These are phyloP conservation scores for Vulpes ferrilata DNA, from an alignment of 2,113 vertebrate species.

Conservation along the genomic window DNA sequence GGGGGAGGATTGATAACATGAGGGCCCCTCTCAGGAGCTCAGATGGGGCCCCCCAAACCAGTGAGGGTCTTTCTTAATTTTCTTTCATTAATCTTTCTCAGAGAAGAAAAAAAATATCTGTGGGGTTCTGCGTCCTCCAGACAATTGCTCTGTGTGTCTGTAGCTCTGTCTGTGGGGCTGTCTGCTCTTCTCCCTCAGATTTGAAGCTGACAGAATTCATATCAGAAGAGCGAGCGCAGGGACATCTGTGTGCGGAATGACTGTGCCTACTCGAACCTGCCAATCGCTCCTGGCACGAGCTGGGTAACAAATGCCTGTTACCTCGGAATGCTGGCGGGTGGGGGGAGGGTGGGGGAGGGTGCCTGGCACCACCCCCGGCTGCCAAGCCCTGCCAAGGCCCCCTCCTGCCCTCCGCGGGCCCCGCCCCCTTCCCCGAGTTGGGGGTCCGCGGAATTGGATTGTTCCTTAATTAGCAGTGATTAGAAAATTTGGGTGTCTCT, in stretches of 20 bases:
- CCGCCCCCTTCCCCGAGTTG: constrained; percentile 70
- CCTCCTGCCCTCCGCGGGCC: constrained; percentile 66
- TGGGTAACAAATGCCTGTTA: constrained; percentile 89
- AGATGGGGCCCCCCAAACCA: not conserved
- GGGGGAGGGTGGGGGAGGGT: constrained; percentile 57
- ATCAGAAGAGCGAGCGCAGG: constrained; percentile 87
- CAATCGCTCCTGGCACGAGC: constrained; percentile 89
- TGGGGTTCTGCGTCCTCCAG: constrained; percentile 45
- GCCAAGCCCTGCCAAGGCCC: constrained; percentile 64
- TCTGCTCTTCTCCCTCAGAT: constrained; percentile 76
- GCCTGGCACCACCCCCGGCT: constrained; percentile 63
- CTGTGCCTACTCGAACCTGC: constrained; percentile 87
- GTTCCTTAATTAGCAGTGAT: constrained; percentile 77
- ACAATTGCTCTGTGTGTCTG: constrained; percentile 66
- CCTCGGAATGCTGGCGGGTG: constrained; percentile 87
- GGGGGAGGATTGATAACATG: not conserved
- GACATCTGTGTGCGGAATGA: constrained; percentile 89
- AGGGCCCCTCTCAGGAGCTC: not conserved
- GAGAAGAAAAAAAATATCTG: not conserved
- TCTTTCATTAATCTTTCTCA: not conserved
- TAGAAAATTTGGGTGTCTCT: constrained; percentile 70
- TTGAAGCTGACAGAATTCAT: constrained; percentile 86
- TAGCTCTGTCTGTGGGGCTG: constrained; percentile 74
- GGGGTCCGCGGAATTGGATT: constrained; percentile 89
- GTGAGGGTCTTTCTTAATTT: not conserved